phyloP scores from a whole-genome alignment of 1,140 invertebrate genomes.

The Drosophila orena region DNA sequence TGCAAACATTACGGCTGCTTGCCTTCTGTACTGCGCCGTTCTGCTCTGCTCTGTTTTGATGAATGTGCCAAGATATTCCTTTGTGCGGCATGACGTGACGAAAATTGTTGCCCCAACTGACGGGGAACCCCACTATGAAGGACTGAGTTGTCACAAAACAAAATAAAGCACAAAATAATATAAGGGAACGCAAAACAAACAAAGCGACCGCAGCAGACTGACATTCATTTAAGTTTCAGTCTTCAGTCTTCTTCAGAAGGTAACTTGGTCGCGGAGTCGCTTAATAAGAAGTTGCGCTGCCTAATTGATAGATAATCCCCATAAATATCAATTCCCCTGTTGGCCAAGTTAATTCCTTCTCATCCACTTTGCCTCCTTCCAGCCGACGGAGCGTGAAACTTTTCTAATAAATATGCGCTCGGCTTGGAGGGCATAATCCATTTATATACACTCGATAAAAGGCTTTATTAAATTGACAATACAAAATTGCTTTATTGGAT shows the following conservation, averaged over 20 bases:
- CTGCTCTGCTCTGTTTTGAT: constrained; percentile 16
- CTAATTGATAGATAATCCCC: constrained; percentile 63
- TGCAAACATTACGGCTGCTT: constrained; percentile 55
- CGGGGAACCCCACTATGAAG: constrained; percentile 21
- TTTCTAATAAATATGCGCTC: constrained; percentile 65
- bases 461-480: constrained; percentile 76
- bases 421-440: constrained; percentile 51
- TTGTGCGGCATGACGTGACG: constrained; percentile 51
- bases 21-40: constrained; percentile 7
- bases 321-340: constrained; percentile 48
- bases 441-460: constrained; percentile 69
- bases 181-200: too few species aligned
- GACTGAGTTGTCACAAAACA: constrained; percentile 7
- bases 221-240: constrained; percentile 26
- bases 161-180: constrained; percentile 7
- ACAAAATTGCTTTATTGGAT: constrained; percentile 67
- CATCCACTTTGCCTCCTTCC: constrained; percentile 6
- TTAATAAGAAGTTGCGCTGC: constrained; percentile 26
- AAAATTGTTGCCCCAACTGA: constrained; percentile 52
- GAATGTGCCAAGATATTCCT: constrained; percentile 35
- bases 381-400: constrained; percentile 37
- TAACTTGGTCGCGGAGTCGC: constrained; percentile 8
- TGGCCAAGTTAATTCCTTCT: constrained; percentile 8
- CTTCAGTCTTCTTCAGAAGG: too few species aligned
- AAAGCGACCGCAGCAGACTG: background rate